Conservation (phyloP, 2,888 invertebrate genomes). For the Auanema sp. region DNA sequence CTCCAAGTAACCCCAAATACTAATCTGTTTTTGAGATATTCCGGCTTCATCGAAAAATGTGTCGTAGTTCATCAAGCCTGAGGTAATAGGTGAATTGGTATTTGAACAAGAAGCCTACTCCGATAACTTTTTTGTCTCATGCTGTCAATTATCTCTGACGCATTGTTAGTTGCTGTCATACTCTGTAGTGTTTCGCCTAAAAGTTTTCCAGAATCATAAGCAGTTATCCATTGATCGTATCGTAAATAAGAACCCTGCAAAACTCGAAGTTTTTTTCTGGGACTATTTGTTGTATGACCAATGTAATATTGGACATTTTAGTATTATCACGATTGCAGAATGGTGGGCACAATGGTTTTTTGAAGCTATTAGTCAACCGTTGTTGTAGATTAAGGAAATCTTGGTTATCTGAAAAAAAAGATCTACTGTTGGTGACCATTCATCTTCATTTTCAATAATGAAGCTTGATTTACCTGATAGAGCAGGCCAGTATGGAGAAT, state of each 20-base stretch:
- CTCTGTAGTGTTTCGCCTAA: not conserved
- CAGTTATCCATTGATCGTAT: not conserved
- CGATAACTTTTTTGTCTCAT: not conserved
- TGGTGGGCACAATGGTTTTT: slow-evolving; percentile 23
- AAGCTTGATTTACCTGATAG: slow-evolving; percentile 7
- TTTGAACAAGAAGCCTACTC: not conserved
- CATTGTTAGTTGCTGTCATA: not conserved
- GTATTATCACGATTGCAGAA: slow-evolving; percentile 21
- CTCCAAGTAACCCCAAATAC: not conserved
- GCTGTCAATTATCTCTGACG: not conserved
- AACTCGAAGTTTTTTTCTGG: not conserved
- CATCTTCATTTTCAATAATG: slow-evolving; percentile 10
- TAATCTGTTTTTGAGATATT: not conserved
- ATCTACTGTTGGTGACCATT: too few relatives aligned
- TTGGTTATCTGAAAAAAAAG: slow-evolving; percentile 32
- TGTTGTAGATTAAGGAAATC: slow-evolving; percentile 26
- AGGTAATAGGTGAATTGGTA: not conserved
- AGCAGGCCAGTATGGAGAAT: slow-evolving; percentile 25
- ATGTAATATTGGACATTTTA: slow-evolving; percentile 21
- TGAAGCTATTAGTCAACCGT: slow-evolving; percentile 18
- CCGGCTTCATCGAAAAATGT: not conserved
- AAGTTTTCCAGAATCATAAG: too few relatives aligned
- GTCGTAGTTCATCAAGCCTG: not conserved
- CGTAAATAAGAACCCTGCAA: not conserved
- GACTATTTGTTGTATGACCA: slow-evolving; percentile 13